phyloP scores from a whole-genome alignment of 2,797 vertebrate species.

The Sebastes taczanowskii region DNA sequence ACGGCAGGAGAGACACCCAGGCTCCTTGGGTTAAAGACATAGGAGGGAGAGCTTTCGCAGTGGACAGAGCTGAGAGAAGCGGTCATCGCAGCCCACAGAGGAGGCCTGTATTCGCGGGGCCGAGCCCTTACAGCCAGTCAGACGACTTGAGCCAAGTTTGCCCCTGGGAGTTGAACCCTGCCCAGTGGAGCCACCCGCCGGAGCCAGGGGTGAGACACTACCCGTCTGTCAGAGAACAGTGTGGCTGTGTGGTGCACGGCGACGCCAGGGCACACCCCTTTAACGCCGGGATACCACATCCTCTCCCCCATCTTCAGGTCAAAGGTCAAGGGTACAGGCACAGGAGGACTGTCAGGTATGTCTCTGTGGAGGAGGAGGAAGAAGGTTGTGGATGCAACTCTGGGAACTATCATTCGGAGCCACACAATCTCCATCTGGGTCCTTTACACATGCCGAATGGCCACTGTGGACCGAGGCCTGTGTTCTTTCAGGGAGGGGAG shows the following conservation, averaged over 20 bases:
- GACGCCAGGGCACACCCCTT: slow-evolving; percentile 61
- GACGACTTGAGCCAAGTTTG: slow-evolving; percentile 57
- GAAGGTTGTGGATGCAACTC: slow-evolving; percentile 36
- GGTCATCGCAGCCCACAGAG: slow-evolving; percentile 75
- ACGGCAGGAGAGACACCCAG: slow-evolving; percentile 59
- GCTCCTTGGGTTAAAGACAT: slow-evolving; percentile 59
- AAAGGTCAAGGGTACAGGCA: slow-evolving; percentile 74
- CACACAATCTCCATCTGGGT: slow-evolving; percentile 15
- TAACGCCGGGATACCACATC: slow-evolving; percentile 60
- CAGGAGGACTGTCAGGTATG: slow-evolving; percentile 59
- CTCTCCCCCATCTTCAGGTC: slow-evolving; percentile 77
- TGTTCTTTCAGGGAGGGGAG: slow-evolving; percentile 52
- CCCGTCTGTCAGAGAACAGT: slow-evolving; percentile 74
- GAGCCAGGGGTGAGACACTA: slow-evolving; percentile 69
- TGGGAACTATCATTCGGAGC: slow-evolving; percentile 54
- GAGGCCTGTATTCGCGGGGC: slow-evolving; percentile 75
- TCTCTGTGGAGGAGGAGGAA: slow-evolving; percentile 53
- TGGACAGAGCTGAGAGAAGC: slow-evolving; percentile 60
- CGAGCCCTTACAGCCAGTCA: slow-evolving; percentile 53
- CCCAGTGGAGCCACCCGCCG: slow-evolving; percentile 65
- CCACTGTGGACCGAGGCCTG: slow-evolving; percentile 58
- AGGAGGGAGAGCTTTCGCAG: slow-evolving; percentile 51
- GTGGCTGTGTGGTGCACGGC: slow-evolving; percentile 65
- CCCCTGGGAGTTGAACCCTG: slow-evolving; percentile 69
- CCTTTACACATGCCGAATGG: slow-evolving; percentile 58